These are phyloP conservation scores for Phalangium opilio DNA, from an alignment of 2,888 invertebrate genomes.

Conservation along the genomic window DNA sequence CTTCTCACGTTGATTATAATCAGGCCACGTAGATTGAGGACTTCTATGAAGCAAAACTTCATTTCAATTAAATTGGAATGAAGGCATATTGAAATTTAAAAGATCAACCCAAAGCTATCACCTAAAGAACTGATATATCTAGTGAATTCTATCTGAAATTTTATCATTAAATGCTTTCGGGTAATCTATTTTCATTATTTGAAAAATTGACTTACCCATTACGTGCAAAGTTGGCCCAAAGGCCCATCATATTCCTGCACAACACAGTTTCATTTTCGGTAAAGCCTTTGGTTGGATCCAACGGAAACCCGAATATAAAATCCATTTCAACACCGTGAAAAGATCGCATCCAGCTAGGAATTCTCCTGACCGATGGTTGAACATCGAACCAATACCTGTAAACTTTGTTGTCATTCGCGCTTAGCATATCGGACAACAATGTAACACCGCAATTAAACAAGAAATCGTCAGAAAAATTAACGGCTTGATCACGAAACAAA, in stretches of 20 bases:
- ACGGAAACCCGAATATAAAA: conserved; percentile 8
- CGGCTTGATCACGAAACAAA: not conserved
- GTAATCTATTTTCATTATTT: too few relatives aligned
- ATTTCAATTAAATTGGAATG: too few relatives aligned
- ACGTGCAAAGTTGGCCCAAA: too few relatives aligned
- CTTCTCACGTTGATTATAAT: too few relatives aligned
- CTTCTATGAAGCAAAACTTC: too few relatives aligned
- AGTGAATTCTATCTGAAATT: too few relatives aligned
- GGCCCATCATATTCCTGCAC: too few relatives aligned
- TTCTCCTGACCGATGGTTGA: not conserved
- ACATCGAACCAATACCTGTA: conserved; percentile 8
- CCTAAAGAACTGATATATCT: too few relatives aligned
- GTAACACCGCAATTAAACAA: conserved; percentile 7
- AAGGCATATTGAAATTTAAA: too few relatives aligned
- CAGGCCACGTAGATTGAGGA: too few relatives aligned
- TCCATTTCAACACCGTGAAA: conserved; percentile 9
- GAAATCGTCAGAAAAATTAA: conserved; percentile 8
- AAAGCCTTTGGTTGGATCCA: conserved; percentile 1
- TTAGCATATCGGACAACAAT: conserved; percentile 7
- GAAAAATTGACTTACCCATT: not conserved
- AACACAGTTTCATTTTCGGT: not conserved
- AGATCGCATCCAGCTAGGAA: conserved; percentile 9
- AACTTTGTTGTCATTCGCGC: not conserved
- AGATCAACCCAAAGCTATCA: too few relatives aligned
- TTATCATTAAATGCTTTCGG: too few relatives aligned